Base-by-base conservation (phyloP, 2,797 vertebrate genomes). In the Setipinna tenuifilis region DNA sequence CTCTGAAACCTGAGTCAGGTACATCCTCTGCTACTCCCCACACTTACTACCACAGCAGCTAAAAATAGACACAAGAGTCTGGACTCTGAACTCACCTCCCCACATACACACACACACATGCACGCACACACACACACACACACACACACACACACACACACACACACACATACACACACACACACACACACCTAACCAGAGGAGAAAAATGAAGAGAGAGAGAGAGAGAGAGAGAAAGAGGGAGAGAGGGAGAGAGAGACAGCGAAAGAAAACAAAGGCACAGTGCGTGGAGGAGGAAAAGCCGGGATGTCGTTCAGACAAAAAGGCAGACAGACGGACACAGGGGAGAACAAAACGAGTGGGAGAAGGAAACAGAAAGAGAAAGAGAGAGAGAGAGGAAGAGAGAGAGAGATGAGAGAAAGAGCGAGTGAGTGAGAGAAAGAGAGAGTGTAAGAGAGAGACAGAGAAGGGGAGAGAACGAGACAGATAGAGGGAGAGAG, bases 171-270 rank as follows among this genome's bases (percentile, higher is more conserved):
- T 14, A 54, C 46, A 48, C 46, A 14, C 50, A 48, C 50, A 54
- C 50, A 14, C 50, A 54, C 50, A 54, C 50, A 68, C 62, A 68
- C 62, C 14, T 57, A 83, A 35, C 48, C 25, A 83, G 81, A 48
- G 16, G 3, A 23, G 48, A 44, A 85, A 46, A 11, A 90, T 68
- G 54, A 85, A 71, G 54, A 10, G 50, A 85, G 57, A 87, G 85
- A 82, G 19, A 82, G 83, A 82, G 11, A 46, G 81, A 86, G 82
- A 68, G 75, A 85, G 83, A 54, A 28, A 48, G 68, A 78, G 89
- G 85, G 25, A 62, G 87, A 85, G 82, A 57, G 86, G 86, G 86
- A 85, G 61, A 85, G 84, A 86, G 87, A 86, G 91, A 91, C 0
- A 83, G 57, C 90, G 84, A 82, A 54, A 83, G 57, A 91, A 84